phyloP scores from a whole-genome alignment of 1,140 invertebrate genomes.

The Samia ricini region DNA sequence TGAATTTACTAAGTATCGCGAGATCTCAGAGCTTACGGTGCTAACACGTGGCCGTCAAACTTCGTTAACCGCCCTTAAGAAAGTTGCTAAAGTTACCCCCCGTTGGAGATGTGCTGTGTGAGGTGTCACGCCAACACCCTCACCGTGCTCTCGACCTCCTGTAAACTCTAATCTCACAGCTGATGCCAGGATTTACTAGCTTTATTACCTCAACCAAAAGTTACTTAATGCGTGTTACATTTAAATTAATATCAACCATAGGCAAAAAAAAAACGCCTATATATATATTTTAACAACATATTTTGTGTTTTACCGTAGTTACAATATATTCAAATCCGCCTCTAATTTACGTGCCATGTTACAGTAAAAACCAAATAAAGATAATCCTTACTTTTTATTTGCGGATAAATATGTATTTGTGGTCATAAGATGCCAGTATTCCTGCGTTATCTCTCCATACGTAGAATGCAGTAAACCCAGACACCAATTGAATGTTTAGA shows the following conservation, averaged over 20 bases:
- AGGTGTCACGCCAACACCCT: slow-evolving; percentile 46
- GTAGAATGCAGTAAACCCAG: too few species aligned
- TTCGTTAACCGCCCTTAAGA: slow-evolving; percentile 72
- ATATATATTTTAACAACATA: too few species aligned
- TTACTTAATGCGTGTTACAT: slow-evolving; percentile 54
- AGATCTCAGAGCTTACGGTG: slow-evolving; percentile 65
- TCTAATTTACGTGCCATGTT: too few species aligned
- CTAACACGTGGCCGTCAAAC: slow-evolving; percentile 67
- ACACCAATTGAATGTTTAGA: too few species aligned
- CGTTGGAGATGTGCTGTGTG: slow-evolving; percentile 63
- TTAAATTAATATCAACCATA: slow-evolving; percentile 20
- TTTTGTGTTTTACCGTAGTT: too few species aligned
- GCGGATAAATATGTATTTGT: too few species aligned
- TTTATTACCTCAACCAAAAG: slow-evolving; percentile 59
- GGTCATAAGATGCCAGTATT: too few species aligned
- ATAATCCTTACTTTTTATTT: too few species aligned
- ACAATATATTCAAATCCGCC: too few species aligned
- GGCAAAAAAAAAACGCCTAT: not conserved
- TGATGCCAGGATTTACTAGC: slow-evolving; percentile 67
- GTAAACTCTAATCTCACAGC: slow-evolving; percentile 72
- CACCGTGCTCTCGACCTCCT: slow-evolving; percentile 55
- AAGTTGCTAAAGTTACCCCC: slow-evolving; percentile 70
- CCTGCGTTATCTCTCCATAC: too few species aligned
- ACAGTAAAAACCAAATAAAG: too few species aligned
- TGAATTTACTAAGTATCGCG: slow-evolving; percentile 60